Conservation (phyloP, 2,113 vertebrate genomes). For the Meles meles region DNA sequence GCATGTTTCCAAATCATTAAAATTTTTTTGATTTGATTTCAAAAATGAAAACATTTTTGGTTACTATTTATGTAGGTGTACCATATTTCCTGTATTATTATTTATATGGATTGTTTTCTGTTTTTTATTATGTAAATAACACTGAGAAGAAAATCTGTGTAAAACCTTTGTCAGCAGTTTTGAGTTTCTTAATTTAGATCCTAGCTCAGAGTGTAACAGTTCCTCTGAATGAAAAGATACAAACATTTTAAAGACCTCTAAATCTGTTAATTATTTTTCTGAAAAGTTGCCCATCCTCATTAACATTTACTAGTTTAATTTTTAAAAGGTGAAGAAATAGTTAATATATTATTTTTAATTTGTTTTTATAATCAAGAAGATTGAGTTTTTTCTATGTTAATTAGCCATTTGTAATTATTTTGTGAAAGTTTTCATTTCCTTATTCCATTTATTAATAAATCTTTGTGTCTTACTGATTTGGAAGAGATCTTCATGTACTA, state of each 20-base stretch:
- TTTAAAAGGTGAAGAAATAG: not conserved
- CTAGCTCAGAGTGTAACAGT: not conserved
- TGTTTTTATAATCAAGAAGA: not conserved
- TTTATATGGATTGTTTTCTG: not conserved
- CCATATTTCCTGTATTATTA: not conserved
- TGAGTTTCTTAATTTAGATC: not conserved
- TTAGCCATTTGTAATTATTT: conserved; percentile 37
- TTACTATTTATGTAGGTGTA: not conserved
- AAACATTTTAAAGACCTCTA: conserved; percentile 31
- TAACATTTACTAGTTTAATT: conserved; percentile 30
- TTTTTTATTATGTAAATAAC: not conserved
- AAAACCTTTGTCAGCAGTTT: not conserved
- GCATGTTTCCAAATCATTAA: conserved; percentile 3
- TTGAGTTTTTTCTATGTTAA: conserved; percentile 20
- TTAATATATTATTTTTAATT: not conserved
- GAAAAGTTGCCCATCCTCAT: not conserved
- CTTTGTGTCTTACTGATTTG: not conserved
- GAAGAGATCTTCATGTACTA: not conserved
- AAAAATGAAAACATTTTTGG: not conserved
- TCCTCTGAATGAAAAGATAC: not conserved
- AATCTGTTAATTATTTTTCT: not conserved
- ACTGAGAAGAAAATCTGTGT: not conserved
- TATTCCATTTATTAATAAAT: not conserved
- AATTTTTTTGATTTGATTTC: too few species aligned
- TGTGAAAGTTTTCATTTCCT: not conserved